A percentile compares a stretch with the other conserved stretches of the same genome.
phyloP scores from a whole-genome alignment of 2,113 vertebrate genomes.

The Muscicapa adusta region DNA sequence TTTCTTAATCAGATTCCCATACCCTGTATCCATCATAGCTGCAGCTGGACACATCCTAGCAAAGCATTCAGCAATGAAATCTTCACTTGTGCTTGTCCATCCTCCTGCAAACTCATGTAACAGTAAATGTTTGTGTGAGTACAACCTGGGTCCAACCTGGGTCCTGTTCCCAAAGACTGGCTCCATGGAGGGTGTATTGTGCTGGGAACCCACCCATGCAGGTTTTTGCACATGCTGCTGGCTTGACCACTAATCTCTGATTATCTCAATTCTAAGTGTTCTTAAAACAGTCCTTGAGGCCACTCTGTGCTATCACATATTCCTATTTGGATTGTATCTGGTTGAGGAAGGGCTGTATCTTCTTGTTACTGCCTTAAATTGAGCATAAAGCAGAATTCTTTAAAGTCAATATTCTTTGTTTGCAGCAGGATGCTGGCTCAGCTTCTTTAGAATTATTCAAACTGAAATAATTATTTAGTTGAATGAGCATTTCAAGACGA shows the following conservation, averaged over 20 bases:
- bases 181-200: not conserved
- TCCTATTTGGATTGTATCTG: not conserved
- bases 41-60: not conserved
- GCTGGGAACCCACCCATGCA: not conserved
- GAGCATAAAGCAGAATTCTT: not conserved
- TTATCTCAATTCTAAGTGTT: not conserved
- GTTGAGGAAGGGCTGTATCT: not conserved
- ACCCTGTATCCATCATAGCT: fast-evolving
- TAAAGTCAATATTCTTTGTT: not conserved
- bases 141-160: fast-evolving
- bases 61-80: not conserved
- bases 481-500: not conserved
- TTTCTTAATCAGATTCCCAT: not conserved
- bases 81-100: not conserved
- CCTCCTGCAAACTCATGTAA: not conserved
- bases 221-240: not conserved
- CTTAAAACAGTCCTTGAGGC: not conserved
- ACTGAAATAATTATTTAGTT: not conserved
- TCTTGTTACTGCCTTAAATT: not conserved
- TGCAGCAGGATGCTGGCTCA: not conserved
- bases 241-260: not conserved
- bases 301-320: not conserved
- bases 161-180: not conserved
- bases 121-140: not conserved
- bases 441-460: not conserved